Evolutionary conservation across 1,140 invertebrate species (phyloP).

Genomic region (Trichoplusia ni): DNA sequence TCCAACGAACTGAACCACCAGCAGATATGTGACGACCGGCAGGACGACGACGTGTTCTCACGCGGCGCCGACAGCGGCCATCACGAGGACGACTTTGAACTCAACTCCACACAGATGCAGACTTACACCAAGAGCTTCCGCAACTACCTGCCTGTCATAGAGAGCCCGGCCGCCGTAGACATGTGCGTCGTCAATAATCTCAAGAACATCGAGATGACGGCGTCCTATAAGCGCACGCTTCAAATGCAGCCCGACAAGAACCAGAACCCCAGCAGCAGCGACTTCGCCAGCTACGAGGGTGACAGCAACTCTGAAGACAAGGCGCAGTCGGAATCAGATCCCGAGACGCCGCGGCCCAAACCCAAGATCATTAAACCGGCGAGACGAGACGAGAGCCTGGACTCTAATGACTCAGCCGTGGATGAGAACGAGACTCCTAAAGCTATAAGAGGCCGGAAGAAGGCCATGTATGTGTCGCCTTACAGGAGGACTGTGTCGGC

Average conservation of each 20-base stretch:
- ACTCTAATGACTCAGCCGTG: constrained; percentile 70
- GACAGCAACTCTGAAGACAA: constrained; percentile 82
- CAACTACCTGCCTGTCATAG: constrained; percentile 73
- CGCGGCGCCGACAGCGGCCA: constrained; percentile 81
- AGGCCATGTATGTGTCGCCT: constrained; percentile 86
- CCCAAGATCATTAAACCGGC: constrained; percentile 84
- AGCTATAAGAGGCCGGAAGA: constrained; percentile 88
- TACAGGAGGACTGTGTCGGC: constrained; percentile 73
- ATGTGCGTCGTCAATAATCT: constrained; percentile 77
- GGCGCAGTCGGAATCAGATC: constrained; percentile 72
- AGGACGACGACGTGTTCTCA: constrained; percentile 57
- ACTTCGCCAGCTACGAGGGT: constrained; percentile 71
- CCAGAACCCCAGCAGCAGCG: constrained; percentile 65
- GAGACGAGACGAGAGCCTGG: constrained; percentile 62
- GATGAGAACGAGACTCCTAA: constrained; percentile 81
- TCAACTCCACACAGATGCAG: constrained; percentile 77
- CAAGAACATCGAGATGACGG: constrained; percentile 80
- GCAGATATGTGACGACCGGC: constrained; percentile 59
- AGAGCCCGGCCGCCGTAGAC: constrained; percentile 74
- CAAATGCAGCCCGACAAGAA: constrained; percentile 49
- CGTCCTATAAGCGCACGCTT: constrained; percentile 62
- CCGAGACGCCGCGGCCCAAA: constrained; percentile 71
- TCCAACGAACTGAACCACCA: constrained; percentile 70
- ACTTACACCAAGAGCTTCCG: constrained; percentile 76
- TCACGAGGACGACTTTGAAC: constrained; percentile 82